phyloP scores from a whole-genome alignment of 2,113 vertebrate genomes.

The Ptilorrhoa leucosticta region DNA sequence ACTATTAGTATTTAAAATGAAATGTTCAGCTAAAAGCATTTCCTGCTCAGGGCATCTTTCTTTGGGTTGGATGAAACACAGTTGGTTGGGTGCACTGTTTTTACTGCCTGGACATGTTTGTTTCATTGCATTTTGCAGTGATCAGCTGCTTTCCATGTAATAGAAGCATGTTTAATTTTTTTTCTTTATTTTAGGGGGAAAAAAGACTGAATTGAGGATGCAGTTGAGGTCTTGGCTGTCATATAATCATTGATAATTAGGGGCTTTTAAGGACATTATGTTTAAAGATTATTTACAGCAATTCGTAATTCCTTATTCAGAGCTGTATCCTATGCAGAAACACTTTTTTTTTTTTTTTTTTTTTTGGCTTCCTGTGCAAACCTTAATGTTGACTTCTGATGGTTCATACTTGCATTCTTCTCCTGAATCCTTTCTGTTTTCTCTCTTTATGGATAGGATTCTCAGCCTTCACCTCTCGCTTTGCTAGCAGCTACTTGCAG shows the following conservation, averaged over 20 bases:
- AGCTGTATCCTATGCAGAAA: neutral
- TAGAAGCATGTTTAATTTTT: neutral
- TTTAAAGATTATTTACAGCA: conserved; percentile 22
- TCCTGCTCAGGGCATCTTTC: conserved; percentile 25
- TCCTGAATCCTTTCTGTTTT: conserved; percentile 77
- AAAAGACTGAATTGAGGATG: neutral
- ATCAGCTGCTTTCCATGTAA: neutral
- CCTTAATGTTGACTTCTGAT: conserved; percentile 42
- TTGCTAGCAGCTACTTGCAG: conserved; percentile 98
- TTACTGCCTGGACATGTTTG: neutral
- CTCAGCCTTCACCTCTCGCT: conserved; percentile 96
- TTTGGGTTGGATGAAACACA: conserved; percentile 6
- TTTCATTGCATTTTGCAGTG: neutral
- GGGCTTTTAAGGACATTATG: neutral
- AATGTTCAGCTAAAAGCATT: neutral
- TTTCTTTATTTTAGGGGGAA: neutral
- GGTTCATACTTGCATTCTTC: conserved; percentile 61
- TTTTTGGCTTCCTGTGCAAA: conserved; percentile 16
- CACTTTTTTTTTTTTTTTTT: neutral
- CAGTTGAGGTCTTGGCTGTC: neutral
- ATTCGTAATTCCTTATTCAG: conserved; percentile 34
- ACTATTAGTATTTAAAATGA: conserved; percentile 29
- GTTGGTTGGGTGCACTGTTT: neutral
- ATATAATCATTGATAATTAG: neutral
- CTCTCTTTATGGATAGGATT: conserved; percentile 82